Conservation (phyloP, 2,888 invertebrate genomes). For the Phyllotreta striolata region DNA sequence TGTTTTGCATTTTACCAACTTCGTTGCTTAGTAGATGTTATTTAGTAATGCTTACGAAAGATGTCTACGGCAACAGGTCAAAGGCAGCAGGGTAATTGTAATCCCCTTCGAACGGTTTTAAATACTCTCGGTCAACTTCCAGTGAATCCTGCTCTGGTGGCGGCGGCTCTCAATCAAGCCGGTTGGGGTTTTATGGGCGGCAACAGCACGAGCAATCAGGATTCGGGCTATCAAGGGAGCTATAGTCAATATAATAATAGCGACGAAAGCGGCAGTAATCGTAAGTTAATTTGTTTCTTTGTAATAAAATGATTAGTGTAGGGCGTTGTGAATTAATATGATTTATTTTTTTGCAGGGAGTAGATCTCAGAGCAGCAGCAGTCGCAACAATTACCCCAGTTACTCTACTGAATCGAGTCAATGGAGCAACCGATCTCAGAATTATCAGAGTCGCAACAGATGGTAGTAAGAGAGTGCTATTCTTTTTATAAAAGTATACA, state of each 20-base stretch:
- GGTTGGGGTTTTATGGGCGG: constrained; percentile 77
- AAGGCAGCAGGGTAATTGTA: constrained; percentile 62
- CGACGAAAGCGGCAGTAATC: no score
- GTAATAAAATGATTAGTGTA: no score
- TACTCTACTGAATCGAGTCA: no score
- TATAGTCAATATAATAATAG: no score
- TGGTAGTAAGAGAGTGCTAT: constrained; percentile 35
- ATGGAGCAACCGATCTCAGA: background rate
- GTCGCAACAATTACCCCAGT: constrained; percentile 1
- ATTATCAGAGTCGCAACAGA: constrained; percentile 2
- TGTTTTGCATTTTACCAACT: background rate
- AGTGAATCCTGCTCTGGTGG: constrained; percentile 80
- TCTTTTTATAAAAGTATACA: no score
- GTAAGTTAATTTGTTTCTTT: no score
- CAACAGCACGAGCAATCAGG: constrained; percentile 6
- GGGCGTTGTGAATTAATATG: no score
- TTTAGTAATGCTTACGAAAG: constrained; percentile 46
- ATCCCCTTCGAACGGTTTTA: constrained; percentile 62
- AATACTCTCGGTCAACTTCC: constrained; percentile 60
- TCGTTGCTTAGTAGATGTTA: background rate
- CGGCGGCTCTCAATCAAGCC: constrained; percentile 88
- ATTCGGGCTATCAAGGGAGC: background rate
- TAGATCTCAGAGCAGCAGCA: constrained; percentile 71
- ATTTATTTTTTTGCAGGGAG: no score
- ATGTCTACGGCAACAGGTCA: constrained; percentile 61